A percentile compares a stretch with the other conserved stretches of the same genome.
phyloP scores from a whole-genome alignment of 2,797 vertebrate species.

The Halcyon badia region DNA sequence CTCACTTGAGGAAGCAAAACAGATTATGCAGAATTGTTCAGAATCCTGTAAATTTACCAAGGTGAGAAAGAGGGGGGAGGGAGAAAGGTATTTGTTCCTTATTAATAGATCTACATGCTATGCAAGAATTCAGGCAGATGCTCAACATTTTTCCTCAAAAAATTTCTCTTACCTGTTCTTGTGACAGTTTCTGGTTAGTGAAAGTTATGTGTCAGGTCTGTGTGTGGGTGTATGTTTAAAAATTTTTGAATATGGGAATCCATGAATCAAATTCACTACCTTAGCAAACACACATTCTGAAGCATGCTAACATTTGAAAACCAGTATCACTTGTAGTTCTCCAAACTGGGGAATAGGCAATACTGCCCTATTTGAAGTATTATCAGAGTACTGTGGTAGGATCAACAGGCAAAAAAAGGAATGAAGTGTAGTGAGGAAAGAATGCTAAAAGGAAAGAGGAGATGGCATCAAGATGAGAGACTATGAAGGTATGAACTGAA shows the following conservation, averaged over 20 bases:
- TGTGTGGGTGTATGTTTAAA: neutral
- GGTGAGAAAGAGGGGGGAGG: neutral
- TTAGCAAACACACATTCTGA: neutral
- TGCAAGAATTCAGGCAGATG: neutral
- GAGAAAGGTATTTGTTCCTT: neutral
- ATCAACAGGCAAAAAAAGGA: neutral
- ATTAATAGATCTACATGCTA: neutral
- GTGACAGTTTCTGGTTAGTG: neutral
- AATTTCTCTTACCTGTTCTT: neutral
- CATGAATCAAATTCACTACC: neutral
- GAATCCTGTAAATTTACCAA: constrained; percentile 8
- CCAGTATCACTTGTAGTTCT: neutral
- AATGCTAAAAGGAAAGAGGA: neutral
- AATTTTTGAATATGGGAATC: neutral
- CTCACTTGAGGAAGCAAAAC: neutral
- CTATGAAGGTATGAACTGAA: neutral
- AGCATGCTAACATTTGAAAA: neutral
- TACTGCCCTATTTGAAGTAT: neutral
- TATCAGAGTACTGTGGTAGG: neutral
- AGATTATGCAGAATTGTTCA: neutral
- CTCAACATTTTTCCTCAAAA: neutral
- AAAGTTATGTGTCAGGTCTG: neutral
- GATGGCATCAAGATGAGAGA: neutral
- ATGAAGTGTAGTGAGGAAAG: neutral
- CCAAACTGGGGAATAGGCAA: neutral